Evolutionary conservation across 2,888 invertebrate genomes (phyloP), one percentile per base, ranked within the genome.

Genomic region (Aporophyla nigra): DNA sequence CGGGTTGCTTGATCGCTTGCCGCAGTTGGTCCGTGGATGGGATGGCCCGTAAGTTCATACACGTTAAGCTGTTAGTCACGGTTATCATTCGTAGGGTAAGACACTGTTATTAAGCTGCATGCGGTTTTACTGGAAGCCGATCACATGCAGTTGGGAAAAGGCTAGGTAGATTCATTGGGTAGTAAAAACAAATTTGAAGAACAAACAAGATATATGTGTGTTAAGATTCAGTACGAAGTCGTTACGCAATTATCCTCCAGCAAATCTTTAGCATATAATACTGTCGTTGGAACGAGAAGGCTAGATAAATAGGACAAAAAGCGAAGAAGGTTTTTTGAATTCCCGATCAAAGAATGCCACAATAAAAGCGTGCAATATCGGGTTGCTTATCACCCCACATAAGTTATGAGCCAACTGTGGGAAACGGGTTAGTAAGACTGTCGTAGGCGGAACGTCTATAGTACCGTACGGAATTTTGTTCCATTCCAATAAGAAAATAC

Each of bases 361-460:
- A 67, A 40, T 43, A 71, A 63, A 66, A 19, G 51, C 5, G 14
- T 56, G 43, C 66, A 70, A 54, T 63, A 59, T n/a, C 4, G 21
- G 12, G 61, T 33, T 59, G 43, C 69, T 63, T 82, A 73, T 73
- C 76, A 76, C 82, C 73, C 59, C 58, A 63, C 51, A 82, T 73
- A 77, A 77, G 53, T 74, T 61, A 82, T 69, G 61, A 70, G n/a
- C 59, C 80, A 66, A 54, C 69, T 70, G 75, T 83, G 86, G 68
- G 78, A 83, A 83, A 83, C 86, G 24, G 83, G 73, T 86, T 83
- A 82, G 71, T 86, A 59, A 83, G 27, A 83, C 83, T 76, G 49
- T 82, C 58, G 83, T 86, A 74, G 86, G 73, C 21, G 83, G 77
- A 68, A 58, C 68, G 54, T 24, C 24, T 56, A 33, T 10, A 54